Conservation (phyloP, 2,113 vertebrate species). For the Calyptomena viridis region DNA sequence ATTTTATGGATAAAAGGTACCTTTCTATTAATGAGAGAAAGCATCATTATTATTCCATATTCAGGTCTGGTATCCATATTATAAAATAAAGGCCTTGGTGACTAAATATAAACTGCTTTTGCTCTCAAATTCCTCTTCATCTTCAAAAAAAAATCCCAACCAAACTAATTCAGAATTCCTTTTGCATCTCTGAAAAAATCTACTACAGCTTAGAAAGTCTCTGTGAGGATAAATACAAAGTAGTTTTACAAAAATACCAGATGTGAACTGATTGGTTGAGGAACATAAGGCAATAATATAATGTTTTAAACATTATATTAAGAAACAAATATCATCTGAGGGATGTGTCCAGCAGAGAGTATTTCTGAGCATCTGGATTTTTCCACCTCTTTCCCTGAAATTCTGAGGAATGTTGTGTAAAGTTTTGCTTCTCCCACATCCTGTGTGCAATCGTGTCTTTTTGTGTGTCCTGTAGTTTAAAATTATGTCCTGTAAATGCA, state of each 20-base stretch:
- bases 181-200: conserved; percentile 7
- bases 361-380: background rate
- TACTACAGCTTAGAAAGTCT: background rate
- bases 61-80: background rate
- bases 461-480: background rate
- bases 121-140: background rate
- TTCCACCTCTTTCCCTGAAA: background rate
- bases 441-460: background rate
- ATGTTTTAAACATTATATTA: background rate
- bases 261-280: background rate
- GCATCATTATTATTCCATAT: background rate
- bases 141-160: background rate
- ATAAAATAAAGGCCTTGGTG: background rate
- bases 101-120: background rate
- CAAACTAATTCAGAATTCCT: conserved; percentile 5
- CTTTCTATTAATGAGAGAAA: background rate
- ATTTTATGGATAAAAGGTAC: background rate
- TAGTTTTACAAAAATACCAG: background rate
- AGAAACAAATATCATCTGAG: background rate
- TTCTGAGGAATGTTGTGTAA: background rate
- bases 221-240: background rate
- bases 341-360: background rate
- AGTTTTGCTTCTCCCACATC: background rate
- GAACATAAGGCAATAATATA: background rate
- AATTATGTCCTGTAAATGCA: background rate